Conservation (phyloP, 1,140 invertebrate genomes). For the Bilobella aurantiaca region DNA sequence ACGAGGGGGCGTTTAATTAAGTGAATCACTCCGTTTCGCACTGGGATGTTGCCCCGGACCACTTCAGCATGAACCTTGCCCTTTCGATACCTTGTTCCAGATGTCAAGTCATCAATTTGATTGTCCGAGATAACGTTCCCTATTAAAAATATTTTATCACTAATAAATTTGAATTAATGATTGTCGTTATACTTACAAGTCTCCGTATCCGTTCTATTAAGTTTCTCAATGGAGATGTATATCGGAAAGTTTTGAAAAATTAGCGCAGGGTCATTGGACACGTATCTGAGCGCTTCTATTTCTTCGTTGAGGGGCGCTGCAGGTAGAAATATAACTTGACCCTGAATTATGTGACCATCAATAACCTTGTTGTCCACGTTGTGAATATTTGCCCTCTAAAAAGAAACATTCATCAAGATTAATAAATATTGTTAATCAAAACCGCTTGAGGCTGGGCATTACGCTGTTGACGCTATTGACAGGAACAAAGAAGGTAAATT, state of each 20-base stretch:
- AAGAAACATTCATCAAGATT: conserved; percentile 1
- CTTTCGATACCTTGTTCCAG: conserved; percentile 50
- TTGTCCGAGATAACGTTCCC: conserved; percentile 82
- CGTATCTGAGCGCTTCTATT: neutral
- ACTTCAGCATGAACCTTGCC: conserved; percentile 79
- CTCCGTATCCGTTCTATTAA: conserved; percentile 9
- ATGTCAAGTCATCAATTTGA: conserved; percentile 52
- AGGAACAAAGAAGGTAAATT: conserved; percentile 77
- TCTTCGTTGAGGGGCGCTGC: conserved; percentile 53
- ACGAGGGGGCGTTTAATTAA: conserved; percentile 79
- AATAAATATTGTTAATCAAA: conserved; percentile 19
- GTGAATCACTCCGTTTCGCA: conserved; percentile 83
- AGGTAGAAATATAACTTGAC: conserved; percentile 72
- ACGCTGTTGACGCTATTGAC: conserved; percentile 81
- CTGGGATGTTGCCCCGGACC: conserved; percentile 80
- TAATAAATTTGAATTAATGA: neutral
- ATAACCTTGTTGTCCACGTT: conserved; percentile 72
- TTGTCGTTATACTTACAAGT: conserved; percentile 17
- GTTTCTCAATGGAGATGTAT: conserved; percentile 24
- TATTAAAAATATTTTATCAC: conserved; percentile 38
- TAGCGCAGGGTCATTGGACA: neutral
- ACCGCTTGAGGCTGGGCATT: conserved; percentile 35
- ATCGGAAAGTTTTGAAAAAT: conserved; percentile 23
- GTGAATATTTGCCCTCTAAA: conserved; percentile 43
- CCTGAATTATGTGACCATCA: conserved; percentile 79